phyloP scores from a whole-genome alignment of 1,140 invertebrate species.

The Nymphalis io region DNA sequence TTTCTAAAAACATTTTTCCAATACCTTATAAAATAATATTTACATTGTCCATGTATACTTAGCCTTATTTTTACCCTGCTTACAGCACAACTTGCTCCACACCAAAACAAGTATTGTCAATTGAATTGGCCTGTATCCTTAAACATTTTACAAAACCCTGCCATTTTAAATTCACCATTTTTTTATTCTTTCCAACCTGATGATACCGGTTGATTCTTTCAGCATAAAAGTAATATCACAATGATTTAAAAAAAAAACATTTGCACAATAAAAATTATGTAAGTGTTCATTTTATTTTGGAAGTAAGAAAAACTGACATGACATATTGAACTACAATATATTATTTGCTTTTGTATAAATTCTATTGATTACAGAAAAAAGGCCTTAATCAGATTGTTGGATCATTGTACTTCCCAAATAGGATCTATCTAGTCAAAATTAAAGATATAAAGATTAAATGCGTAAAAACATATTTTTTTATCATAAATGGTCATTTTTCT shows the following conservation, averaged over 20 bases:
- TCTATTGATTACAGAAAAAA: no score
- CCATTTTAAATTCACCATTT: conserved; percentile 33
- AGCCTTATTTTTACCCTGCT: conserved; percentile 34
- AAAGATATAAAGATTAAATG: not conserved
- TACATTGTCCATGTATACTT: conserved; percentile 28
- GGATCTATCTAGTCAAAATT: not conserved
- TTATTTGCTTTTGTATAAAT: no score
- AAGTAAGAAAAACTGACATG: no score
- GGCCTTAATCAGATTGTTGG: no score
- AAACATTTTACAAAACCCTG: conserved; percentile 29
- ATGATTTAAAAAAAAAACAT: no score
- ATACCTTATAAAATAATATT: conserved; percentile 17
- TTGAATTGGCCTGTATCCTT: conserved; percentile 33
- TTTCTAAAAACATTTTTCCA: not conserved
- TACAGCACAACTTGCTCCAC: conserved; percentile 29
- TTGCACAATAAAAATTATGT: no score
- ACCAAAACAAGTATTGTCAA: conserved; percentile 36
- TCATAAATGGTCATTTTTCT: not conserved
- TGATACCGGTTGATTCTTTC: not conserved
- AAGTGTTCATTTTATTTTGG: no score
- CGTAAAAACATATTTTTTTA: not conserved
- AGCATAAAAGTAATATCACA: not conserved
- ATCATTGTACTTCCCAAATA: no score
- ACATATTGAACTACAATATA: no score
- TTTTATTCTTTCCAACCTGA: conserved; percentile 12